Percentiles rank a stretch among this genome's conserved stretches.
Conservation (phyloP, 2,888 invertebrate genomes). For the Cryptops parisi region DNA sequence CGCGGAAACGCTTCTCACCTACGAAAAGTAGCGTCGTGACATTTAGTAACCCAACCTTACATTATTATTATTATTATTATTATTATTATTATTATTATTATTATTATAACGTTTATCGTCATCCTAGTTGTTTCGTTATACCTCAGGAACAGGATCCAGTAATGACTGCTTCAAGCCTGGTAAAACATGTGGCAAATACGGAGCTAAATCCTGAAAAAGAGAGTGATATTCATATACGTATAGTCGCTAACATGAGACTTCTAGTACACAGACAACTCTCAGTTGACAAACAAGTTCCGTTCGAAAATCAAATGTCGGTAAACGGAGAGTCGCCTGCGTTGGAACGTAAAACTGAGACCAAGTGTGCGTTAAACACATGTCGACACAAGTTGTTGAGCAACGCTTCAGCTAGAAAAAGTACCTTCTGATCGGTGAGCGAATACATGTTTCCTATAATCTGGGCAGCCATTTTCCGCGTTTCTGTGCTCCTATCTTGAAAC, state of each 20-base stretch:
- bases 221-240: background rate
- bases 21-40: constrained; percentile 12
- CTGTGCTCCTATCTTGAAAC: constrained; percentile 93
- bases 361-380: background rate
- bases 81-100: no score
- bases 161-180: constrained; percentile 91
- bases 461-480: constrained; percentile 97
- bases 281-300: no score
- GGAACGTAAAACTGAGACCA: background rate
- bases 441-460: constrained; percentile 99
- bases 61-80: no score
- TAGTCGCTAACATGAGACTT: no score
- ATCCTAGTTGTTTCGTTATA: no score
- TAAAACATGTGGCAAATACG: constrained; percentile 89
- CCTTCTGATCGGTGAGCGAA: constrained; percentile 92
- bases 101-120: no score
- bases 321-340: no score
- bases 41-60: background rate
- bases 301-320: no score
- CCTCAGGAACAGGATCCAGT: constrained; percentile 95
- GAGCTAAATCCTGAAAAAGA: constrained; percentile 56
- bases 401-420: no score
- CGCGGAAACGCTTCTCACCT: constrained; percentile 86
- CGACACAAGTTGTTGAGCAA: background rate
- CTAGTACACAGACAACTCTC: no score